Evolutionary conservation across 1,140 invertebrate genomes (phyloP).

Genomic region (Zaprionus ghesquierei): DNA sequence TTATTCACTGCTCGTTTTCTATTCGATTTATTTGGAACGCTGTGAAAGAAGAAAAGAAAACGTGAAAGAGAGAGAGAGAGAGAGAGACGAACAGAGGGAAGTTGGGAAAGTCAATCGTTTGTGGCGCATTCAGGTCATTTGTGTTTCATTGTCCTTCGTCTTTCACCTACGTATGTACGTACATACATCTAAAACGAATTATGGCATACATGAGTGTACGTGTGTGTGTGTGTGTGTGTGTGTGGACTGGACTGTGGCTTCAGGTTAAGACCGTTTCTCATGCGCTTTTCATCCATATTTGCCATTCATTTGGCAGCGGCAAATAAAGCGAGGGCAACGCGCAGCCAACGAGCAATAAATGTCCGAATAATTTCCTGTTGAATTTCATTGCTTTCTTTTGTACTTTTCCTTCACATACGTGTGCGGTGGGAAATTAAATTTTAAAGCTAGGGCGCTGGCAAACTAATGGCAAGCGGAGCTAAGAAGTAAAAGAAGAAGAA

Average conservation of each 20-base stretch:
- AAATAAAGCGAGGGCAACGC: constrained; percentile 43
- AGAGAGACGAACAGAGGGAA: too few relatives aligned
- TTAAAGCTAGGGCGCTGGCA: constrained; percentile 29
- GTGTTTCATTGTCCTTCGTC: constrained; percentile 62
- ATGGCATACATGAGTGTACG: constrained; percentile 32
- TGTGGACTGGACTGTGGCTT: constrained; percentile 5
- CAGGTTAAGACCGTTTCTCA: constrained; percentile 47
- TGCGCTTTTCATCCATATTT: constrained; percentile 56
- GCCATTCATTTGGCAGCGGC: constrained; percentile 59
- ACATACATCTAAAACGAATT: constrained; percentile 41
- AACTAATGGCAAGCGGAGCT: constrained; percentile 41
- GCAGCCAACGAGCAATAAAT: constrained; percentile 59
- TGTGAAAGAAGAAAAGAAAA: neutral
- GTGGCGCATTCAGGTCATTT: constrained; percentile 63
- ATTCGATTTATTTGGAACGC: neutral
- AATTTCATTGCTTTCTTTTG: neutral
- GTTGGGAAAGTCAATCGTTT: constrained; percentile 50
- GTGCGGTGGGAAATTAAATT: constrained; percentile 33
- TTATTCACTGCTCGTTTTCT: neutral
- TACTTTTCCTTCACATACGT: neutral
- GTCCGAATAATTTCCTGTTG: constrained; percentile 42
- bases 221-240: constrained; percentile 3
- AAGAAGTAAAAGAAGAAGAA: constrained; percentile 13
- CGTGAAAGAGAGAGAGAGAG: neutral
- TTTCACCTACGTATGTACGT: constrained; percentile 10